These are phyloP conservation scores for Leucoraja erinaceus DNA, from an alignment of 2,113 vertebrate genomes.

Conservation along the genomic window DNA sequence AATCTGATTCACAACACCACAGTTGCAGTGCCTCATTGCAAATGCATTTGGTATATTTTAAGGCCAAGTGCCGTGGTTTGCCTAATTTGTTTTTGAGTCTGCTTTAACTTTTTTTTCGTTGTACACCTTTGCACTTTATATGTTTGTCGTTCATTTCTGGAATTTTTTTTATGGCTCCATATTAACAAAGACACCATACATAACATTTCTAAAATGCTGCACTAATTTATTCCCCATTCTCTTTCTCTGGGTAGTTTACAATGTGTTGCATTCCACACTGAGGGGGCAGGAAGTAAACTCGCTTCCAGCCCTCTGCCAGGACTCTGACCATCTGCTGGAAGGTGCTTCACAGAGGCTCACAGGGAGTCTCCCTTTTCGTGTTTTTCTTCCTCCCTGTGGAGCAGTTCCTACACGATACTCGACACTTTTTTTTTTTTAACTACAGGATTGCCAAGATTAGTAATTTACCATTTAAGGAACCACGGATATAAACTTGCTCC, in stretches of 20 bases:
- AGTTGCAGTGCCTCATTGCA: background rate
- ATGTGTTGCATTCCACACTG: constrained; percentile 15
- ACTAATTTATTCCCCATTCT: constrained; percentile 28
- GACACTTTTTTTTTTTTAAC: background rate
- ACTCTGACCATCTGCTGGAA: constrained; percentile 26
- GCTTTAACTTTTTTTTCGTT: background rate
- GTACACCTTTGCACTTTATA: background rate
- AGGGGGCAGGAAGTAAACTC: constrained; percentile 4
- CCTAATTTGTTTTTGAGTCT: background rate
- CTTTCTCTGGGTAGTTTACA: constrained; percentile 6
- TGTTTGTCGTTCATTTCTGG: background rate
- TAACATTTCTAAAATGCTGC: background rate
- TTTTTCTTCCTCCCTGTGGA: constrained; percentile 14
- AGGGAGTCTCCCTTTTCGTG: background rate
- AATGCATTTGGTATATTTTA: background rate
- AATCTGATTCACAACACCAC: background rate
- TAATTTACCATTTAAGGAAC: constrained; percentile 5
- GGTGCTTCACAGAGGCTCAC: background rate
- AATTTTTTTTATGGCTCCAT: background rate
- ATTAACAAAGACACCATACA: constrained; percentile 29
- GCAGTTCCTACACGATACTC: background rate
- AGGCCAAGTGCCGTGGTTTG: background rate
- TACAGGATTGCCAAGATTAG: background rate
- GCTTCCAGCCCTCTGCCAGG: background rate
- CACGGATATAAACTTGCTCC: background rate